phyloP scores from a whole-genome alignment of 2,113 vertebrate species.

The Psilopogon haemacephalus region DNA sequence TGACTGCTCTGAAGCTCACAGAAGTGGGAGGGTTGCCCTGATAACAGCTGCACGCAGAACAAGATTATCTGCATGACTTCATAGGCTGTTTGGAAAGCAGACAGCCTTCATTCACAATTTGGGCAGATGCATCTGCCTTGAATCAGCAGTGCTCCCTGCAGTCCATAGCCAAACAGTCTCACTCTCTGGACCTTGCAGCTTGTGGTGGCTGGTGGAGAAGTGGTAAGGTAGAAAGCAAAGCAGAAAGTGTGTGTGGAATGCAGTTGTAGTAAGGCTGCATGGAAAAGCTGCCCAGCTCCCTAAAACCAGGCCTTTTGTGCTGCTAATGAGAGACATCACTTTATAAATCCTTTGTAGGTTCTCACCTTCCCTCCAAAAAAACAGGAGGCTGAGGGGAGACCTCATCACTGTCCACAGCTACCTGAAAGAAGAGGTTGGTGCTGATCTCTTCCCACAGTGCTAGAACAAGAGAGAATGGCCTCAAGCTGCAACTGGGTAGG shows the following conservation, averaged over 20 bases:
- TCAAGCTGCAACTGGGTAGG: no score
- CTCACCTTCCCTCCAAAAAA: not conserved
- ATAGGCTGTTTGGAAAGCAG: conserved; percentile 9
- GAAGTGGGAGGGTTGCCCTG: conserved; percentile 41
- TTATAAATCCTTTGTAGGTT: not conserved
- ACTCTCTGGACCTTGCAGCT: not conserved
- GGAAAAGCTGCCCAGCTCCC: not conserved
- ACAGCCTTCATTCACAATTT: conserved; percentile 8
- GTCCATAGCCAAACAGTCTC: not conserved
- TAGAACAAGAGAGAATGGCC: no score
- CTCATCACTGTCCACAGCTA: no score
- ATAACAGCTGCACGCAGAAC: conserved; percentile 48
- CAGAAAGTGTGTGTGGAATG: not conserved
- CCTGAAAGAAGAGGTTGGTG: no score
- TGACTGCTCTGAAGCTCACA: not conserved
- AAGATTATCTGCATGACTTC: conserved; percentile 32
- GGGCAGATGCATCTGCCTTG: conserved; percentile 45
- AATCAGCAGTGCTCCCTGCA: conserved; percentile 50
- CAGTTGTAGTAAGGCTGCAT: not conserved
- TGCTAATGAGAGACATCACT: not conserved
- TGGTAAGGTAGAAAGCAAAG: not conserved
- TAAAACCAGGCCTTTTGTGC: not conserved
- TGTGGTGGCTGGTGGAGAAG: not conserved
- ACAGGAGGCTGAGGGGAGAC: no score
- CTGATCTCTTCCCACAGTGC: no score